These are phyloP conservation scores for Tetragonula carbonaria DNA, from an alignment of 2,888 invertebrate genomes.

Conservation along the genomic window DNA sequence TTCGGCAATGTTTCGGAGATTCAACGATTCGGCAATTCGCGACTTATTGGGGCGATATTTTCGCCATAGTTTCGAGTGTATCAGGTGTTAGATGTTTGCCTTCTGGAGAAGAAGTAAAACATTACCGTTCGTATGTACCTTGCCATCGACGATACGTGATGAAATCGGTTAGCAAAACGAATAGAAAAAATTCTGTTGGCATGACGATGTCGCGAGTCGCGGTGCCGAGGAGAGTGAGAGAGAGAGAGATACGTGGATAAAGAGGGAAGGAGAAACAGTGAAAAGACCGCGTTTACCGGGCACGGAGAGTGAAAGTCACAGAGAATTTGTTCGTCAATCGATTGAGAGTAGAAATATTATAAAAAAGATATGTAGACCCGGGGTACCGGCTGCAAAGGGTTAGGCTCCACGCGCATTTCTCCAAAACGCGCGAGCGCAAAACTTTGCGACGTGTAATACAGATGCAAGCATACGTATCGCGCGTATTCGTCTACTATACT, in stretches of 20 bases:
- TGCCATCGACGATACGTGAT: background rate
- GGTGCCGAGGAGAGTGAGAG: background rate
- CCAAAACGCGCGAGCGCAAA: constrained; percentile 15
- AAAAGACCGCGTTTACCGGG: constrained; percentile 35
- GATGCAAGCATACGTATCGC: background rate
- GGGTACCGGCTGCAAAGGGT: background rate
- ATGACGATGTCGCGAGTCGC: background rate
- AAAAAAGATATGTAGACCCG: constrained; percentile 13
- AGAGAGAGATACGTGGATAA: background rate
- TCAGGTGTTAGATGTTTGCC: background rate
- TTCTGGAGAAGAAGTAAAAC: background rate
- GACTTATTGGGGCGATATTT: background rate
- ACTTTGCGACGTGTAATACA: too few species aligned
- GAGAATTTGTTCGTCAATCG: constrained; percentile 47
- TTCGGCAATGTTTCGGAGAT: background rate
- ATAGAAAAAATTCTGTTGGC: background rate
- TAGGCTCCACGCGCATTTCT: constrained; percentile 15
- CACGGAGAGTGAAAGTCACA: constrained; percentile 62
- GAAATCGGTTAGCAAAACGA: background rate
- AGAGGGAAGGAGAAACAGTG: background rate
- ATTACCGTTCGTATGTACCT: background rate
- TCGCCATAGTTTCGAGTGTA: background rate
- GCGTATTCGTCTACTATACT: background rate
- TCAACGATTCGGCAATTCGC: background rate
- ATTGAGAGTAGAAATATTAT: background rate